Conservation (phyloP, 2,113 vertebrate genomes). For the Nothobranchius kuhntae region DNA sequence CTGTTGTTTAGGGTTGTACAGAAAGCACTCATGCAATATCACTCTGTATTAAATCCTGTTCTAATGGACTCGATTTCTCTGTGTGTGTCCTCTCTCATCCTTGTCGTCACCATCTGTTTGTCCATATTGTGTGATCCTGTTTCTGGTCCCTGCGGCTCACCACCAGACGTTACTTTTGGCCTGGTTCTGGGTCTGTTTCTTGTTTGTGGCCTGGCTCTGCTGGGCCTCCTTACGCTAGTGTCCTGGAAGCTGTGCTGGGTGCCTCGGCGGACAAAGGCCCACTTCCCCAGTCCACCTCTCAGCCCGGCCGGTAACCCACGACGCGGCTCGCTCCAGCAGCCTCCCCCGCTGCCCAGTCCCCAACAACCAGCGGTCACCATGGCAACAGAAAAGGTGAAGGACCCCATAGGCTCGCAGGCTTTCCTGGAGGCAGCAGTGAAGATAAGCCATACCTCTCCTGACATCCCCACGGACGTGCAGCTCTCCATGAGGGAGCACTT, state of each 20-base stretch:
- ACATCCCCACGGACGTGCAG: constrained; percentile 94
- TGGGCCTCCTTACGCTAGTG: constrained; percentile 89
- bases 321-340: constrained; percentile 45
- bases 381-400: constrained; percentile 91
- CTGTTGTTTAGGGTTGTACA: constrained; percentile 24
- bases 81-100: constrained; percentile 45
- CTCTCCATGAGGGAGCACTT: constrained; percentile 92
- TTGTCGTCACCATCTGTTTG: constrained; percentile 75
- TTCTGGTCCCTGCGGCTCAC: constrained; percentile 52
- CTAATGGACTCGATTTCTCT: constrained; percentile 44
- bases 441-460: constrained; percentile 95
- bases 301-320: constrained; percentile 55
- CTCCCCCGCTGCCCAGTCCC: constrained; percentile 44
- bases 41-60: constrained; percentile 10
- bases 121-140: constrained; percentile 76
- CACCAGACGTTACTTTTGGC: constrained; percentile 89
- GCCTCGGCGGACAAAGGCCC: constrained; percentile 86
- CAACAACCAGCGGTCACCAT: constrained; percentile 77
- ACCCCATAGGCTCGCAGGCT: constrained; percentile 79
- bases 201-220: constrained; percentile 88
- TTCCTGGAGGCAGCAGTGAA: constrained; percentile 94
- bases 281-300: constrained; percentile 71
- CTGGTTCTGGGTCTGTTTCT: constrained; percentile 88
- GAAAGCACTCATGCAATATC: constrained; percentile 29
- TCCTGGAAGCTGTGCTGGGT: constrained; percentile 94